Conservation (phyloP, 2,113 vertebrate genomes). For the Ictalurus punctatus region DNA sequence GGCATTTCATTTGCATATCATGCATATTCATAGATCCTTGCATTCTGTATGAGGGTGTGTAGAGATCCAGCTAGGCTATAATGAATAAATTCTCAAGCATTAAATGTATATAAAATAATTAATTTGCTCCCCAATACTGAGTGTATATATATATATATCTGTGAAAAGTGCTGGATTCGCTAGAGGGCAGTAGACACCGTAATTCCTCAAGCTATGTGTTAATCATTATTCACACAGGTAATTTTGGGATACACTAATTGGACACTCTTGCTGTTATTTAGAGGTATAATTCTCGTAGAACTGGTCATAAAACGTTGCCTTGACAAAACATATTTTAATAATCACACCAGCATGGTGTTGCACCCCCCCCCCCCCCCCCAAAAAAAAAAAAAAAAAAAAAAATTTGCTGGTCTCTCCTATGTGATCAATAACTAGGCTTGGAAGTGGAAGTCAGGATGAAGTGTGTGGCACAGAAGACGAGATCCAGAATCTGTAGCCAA, state of each 20-base stretch:
- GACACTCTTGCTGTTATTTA: not conserved
- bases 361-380: no score
- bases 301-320: not conserved
- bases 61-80: not conserved
- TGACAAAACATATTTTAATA: not conserved
- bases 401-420: not conserved
- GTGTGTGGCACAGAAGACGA: not conserved
- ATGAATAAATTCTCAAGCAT: not conserved
- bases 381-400: not conserved
- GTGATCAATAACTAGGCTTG: not conserved
- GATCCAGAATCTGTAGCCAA: not conserved
- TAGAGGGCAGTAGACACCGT: conserved; percentile 32
- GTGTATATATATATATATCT: no score
- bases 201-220: no score
- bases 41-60: not conserved
- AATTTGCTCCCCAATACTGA: no score
- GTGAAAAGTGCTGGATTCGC: not conserved
- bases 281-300: not conserved
- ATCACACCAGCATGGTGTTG: not conserved
- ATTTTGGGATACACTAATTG: not conserved
- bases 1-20: not conserved
- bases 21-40: not conserved
- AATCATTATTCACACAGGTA: not conserved
- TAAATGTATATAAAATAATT: not conserved
- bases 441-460: not conserved